These are phyloP conservation scores for Scaptomyza tumidula DNA, from an alignment of 2,888 invertebrate species.

Conservation along the genomic window DNA sequence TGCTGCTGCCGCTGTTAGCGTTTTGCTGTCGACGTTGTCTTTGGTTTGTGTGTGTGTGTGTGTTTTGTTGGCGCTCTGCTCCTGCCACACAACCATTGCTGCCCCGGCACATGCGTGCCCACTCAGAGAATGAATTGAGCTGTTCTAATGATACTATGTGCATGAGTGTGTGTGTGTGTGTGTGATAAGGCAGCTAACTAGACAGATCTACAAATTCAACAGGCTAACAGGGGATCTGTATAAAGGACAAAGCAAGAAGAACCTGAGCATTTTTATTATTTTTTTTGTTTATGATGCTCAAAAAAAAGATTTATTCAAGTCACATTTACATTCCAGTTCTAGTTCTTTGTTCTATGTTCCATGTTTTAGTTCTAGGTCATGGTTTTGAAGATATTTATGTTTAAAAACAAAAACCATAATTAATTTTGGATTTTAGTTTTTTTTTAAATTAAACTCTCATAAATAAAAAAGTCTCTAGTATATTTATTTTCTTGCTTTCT, in stretches of 20 bases:
- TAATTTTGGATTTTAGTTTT: too few species aligned
- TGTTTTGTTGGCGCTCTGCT: conserved; percentile 10
- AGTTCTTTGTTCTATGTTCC: too few species aligned
- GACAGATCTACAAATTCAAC: conserved; percentile 1
- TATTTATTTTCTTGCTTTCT: too few species aligned
- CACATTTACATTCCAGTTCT: not conserved
- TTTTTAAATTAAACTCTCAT: too few species aligned
- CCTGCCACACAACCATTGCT: conserved; percentile 1
- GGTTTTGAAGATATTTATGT: too few species aligned
- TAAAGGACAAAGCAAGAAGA: not conserved
- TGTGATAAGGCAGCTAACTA: conserved; percentile 3
- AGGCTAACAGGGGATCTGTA: not conserved
- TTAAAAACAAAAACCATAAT: too few species aligned
- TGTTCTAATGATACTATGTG: not conserved
- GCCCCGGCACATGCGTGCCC: conserved; percentile 3
- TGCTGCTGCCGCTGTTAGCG: conserved; percentile 35
- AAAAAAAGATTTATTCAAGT: not conserved
- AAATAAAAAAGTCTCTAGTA: too few species aligned
- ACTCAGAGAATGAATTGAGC: not conserved
- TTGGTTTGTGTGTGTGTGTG: not conserved
- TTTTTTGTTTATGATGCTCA: not conserved
- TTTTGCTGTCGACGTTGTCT: conserved; percentile 26
- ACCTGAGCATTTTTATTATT: not conserved
- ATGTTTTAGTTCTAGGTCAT: not conserved
- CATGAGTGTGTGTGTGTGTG: not conserved